Evolutionary conservation across 2,797 vertebrate genomes (phyloP).

Genomic region (Avahi laniger): DNA sequence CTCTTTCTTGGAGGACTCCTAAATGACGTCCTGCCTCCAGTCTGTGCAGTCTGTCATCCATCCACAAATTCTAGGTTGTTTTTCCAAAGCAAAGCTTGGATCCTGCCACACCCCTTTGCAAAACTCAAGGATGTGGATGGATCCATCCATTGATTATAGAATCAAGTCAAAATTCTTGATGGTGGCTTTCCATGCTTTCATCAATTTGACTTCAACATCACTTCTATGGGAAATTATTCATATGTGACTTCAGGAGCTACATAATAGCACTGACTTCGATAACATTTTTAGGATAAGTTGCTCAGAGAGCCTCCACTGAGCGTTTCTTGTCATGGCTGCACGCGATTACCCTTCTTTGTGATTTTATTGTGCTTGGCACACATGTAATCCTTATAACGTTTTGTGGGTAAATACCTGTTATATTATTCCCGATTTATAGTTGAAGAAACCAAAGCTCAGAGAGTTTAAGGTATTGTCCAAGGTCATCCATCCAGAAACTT

Average conservation of each 20-base stretch:
- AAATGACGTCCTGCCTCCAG: not conserved
- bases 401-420: not conserved
- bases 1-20: not conserved
- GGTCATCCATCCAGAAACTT: not conserved
- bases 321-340: not conserved
- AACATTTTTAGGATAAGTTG: constrained; percentile 9
- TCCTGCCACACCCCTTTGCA: not conserved
- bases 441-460: not conserved
- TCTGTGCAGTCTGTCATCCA: not conserved
- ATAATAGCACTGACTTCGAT: not conserved
- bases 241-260: not conserved
- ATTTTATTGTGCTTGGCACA: not conserved
- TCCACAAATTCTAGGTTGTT: not conserved
- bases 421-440: not conserved
- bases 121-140: not conserved
- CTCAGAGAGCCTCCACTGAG: not conserved
- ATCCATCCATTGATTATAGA: not conserved
- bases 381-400: not conserved
- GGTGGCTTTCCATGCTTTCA: not conserved
- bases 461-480: not conserved
- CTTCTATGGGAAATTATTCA: not conserved
- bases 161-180: not conserved
- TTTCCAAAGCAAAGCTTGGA: not conserved
- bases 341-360: not conserved
- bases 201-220: constrained; percentile 18